These are phyloP conservation scores for Phyllostomus hastatus DNA, from an alignment of 2,113 vertebrate genomes.

Conservation along the genomic window DNA sequence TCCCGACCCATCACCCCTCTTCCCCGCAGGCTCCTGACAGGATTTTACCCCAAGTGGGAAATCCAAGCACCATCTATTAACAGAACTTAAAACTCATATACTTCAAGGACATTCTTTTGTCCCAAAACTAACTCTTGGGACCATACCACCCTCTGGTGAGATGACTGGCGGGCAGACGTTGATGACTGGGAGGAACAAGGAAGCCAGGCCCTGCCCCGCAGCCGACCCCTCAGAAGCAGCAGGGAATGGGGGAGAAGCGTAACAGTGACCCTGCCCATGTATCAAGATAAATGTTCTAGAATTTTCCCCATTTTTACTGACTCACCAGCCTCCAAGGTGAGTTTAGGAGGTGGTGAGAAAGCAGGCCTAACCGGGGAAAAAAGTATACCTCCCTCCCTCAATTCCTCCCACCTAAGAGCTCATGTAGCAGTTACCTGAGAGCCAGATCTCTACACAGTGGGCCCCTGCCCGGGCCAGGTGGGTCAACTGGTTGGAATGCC, in stretches of 20 bases:
- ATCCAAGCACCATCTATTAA: background rate
- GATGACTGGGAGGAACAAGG: background rate
- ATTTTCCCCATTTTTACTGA: background rate
- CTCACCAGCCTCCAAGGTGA: background rate
- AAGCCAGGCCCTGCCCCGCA: background rate
- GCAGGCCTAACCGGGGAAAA: background rate
- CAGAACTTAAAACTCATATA: background rate
- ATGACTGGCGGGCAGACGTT: background rate
- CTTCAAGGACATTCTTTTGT: background rate
- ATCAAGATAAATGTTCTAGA: background rate
- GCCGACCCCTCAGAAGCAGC: background rate
- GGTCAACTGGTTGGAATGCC: too few relatives aligned
- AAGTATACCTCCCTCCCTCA: rapidly evolving
- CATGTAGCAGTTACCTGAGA: background rate
- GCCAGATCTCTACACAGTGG: background rate
- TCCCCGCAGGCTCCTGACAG: background rate
- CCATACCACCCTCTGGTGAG: background rate
- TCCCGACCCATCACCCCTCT: too few relatives aligned
- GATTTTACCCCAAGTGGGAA: background rate
- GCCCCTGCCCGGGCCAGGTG: background rate
- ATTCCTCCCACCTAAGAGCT: background rate
- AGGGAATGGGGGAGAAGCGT: rapidly evolving
- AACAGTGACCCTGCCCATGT: background rate
- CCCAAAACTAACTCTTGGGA: background rate
- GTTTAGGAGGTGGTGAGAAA: background rate